Conservation (phyloP, 2,888 invertebrate species). For the Chrysopilus asiliformis region DNA sequence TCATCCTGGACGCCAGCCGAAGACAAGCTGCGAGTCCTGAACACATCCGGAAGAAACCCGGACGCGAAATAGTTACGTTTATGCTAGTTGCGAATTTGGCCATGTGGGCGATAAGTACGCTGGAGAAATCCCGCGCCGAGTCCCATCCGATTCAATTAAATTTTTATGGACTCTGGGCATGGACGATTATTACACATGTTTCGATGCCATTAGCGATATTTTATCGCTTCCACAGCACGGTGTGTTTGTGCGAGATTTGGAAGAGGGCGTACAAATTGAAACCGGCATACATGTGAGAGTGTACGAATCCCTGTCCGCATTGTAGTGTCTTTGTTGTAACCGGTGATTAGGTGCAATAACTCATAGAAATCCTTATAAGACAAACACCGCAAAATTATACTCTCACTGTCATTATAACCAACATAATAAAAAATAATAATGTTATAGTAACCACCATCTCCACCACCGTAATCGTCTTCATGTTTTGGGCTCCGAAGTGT, state of each 20-base stretch:
- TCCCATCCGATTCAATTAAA: slow-evolving; percentile 84
- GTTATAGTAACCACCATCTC: no score
- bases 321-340: background rate
- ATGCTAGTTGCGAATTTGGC: slow-evolving; percentile 79
- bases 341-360: background rate
- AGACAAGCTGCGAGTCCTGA: slow-evolving; percentile 68
- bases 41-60: slow-evolving; percentile 76
- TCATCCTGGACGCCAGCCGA: slow-evolving; percentile 80
- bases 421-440: no score
- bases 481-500: no score
- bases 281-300: slow-evolving; percentile 64
- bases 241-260: slow-evolving; percentile 93
- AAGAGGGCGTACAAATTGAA: slow-evolving; percentile 89
- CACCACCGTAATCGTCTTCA: no score
- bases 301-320: slow-evolving; percentile 17
- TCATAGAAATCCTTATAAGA: no score
- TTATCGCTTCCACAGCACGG: slow-evolving; percentile 89
- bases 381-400: no score
- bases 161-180: slow-evolving; percentile 88
- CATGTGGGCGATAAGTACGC: slow-evolving; percentile 88
- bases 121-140: slow-evolving; percentile 82
- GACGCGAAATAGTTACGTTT: slow-evolving; percentile 86
- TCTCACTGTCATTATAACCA: no score
- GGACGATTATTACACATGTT: slow-evolving; percentile 91
- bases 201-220: slow-evolving; percentile 88